Conservation (phyloP, 1,140 invertebrate species). For the Frieseomelitta varia region DNA sequence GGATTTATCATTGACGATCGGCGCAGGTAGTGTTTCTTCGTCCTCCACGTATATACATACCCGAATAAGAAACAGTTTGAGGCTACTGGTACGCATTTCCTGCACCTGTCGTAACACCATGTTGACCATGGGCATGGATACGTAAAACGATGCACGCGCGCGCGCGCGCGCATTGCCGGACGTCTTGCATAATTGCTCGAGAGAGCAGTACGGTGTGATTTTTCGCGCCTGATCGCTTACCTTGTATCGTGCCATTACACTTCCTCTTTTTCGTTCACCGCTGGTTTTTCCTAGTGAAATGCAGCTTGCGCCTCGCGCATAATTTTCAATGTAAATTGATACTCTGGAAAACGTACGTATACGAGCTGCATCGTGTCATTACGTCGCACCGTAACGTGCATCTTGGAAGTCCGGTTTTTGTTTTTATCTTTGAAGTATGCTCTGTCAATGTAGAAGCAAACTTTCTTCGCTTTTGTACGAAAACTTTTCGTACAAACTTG, state of each 20-base stretch:
- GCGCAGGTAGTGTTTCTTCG: background rate
- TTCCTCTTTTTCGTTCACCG: background rate
- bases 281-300: background rate
- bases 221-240: background rate
- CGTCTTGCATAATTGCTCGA: conserved; percentile 31
- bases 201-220: background rate
- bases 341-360: background rate
- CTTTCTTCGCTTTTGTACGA: too few relatives aligned
- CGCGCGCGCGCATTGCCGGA: background rate
- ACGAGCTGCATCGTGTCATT: background rate
- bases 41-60: background rate
- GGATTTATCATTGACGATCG: conserved; percentile 17
- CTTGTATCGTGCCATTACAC: background rate
- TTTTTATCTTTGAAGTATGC: background rate
- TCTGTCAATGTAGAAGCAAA: background rate
- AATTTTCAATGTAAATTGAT: conserved; percentile 12
- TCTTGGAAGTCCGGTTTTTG: background rate
- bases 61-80: conserved; percentile 22
- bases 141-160: conserved; percentile 1
- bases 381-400: background rate
- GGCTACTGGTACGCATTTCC: conserved; percentile 30
- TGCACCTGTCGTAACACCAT: conserved; percentile 24
- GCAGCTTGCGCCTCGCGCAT: background rate
- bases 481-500: too few relatives aligned
- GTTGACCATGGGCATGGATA: conserved; percentile 28